Base-by-base conservation (phyloP, 2,113 vertebrate species). In the Caranx melampygus region DNA sequence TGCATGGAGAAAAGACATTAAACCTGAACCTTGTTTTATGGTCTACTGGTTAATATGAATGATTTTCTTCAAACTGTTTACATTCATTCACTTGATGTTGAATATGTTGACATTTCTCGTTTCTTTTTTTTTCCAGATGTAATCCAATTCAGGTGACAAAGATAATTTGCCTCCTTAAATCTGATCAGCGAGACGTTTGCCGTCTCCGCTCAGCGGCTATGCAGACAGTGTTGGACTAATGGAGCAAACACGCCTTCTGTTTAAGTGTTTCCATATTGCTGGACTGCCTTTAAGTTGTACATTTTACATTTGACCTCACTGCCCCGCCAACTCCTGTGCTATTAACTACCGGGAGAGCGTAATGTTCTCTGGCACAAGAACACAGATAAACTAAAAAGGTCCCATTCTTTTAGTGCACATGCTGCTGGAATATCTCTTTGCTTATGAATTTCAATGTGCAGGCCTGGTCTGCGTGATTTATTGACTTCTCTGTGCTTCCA, bases 231-330 rank as follows among this genome's bases (percentile, higher is more conserved):
- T 13, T 52, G 81, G 72, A 60, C 81, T 57, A 78, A 82, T 84
- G 64, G 68, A 64, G 75, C 77, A 54, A 74, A 75, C 66, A 35
- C 15, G 76, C 83, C 83, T 61, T 61, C 88, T 73, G 68, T 79
- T 84, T 87, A 93, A 90, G 78, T 91, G 88, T 68, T 93, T 90
- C 87, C 89, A 91, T 71, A 85, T 86, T 87, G 68, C 77, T 80
- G 64, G 9, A 44, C 57, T 64, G 52, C 63, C 76, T 85, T 85
- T 62, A 81, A 83, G 69, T 88, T 78, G 66, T 44, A 74, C 80
- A 70, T 83, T 86, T 74, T 83, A 85, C 72, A 44, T 80, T 59
- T 93, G 88, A 91, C 86, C 85, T 88, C 67, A 70, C 72, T 73
- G 77, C 61, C 71, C 59, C 52, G 72, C 81, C 82, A 82, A 65